Base-by-base conservation (phyloP, 2,797 vertebrate species). In the Epinephelus awoara region DNA sequence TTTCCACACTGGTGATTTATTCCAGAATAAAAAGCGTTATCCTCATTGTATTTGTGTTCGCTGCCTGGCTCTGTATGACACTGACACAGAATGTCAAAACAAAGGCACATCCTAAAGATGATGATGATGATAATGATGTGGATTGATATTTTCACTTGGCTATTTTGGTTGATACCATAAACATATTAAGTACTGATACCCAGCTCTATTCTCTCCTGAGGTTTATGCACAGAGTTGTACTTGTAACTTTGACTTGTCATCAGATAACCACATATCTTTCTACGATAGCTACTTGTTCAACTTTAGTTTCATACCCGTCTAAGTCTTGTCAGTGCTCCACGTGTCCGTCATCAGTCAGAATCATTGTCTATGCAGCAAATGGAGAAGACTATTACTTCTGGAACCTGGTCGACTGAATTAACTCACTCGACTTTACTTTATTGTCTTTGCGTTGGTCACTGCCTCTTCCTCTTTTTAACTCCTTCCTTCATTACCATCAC, bases 401-500 rank as follows among this genome's bases (percentile, higher is more conserved):
- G 13, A 55, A 40, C 6, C 56, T 12, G 11, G 25, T 56, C 34
- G 2, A 47, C 58, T 8, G 38, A 38, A 58, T 75, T 27, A 59
- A 55, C 27, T 23, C 55, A 25, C 34, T 54, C 21, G 6, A 46
- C 50, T 44, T 51, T 51, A 19, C 34, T 47, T 11, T 38, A 50
- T n/a, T 58, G 17, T 62, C 64, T 63, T 61, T 67, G 12, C 50
- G 8, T 51, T 58, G 27, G 23, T 63, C 29, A 62, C 17, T 29
- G 52, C 27, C 57, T 56, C 23, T 66, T 75, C 21, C 38, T 66
- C 25, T 44, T 66, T 64, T n/a, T 21, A 40, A 50, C 65, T 34
- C 34, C 29, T 10, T 52, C 29, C 42, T n/a, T 72, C 69, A 63
- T 81, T 62, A 67, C n/a, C 61, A 18, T 81, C 55, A 21, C 18